Conservation (phyloP, 2,888 invertebrate genomes). For the Oligia strigilis region DNA sequence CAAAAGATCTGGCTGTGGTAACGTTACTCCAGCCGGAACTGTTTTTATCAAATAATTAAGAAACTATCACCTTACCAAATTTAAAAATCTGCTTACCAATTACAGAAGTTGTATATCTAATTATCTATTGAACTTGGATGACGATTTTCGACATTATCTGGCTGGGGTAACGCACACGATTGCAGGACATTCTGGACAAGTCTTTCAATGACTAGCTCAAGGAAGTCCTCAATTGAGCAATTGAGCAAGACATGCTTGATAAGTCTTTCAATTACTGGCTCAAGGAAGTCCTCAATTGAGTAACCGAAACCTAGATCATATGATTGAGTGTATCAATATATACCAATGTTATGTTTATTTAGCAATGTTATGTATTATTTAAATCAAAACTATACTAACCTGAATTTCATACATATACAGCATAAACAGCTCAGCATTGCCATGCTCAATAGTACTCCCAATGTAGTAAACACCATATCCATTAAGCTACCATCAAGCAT, state of each 20-base stretch:
- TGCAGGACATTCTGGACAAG: constrained; percentile 11
- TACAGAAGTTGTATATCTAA: no score
- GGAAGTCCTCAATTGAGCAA: constrained; percentile 40
- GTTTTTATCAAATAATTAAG: no score
- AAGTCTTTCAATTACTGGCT: not conserved
- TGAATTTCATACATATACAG: constrained; percentile 81
- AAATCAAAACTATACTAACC: constrained; percentile 68
- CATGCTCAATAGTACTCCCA: constrained; percentile 73
- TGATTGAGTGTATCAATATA: not conserved
- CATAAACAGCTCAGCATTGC: constrained; percentile 76
- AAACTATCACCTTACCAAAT: no score
- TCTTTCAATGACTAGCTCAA: constrained; percentile 3
- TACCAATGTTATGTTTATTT: not conserved
- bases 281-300: constrained; percentile 51
- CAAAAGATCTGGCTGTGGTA: no score
- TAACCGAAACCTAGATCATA: not conserved
- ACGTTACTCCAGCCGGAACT: no score
- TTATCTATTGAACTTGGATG: no score
- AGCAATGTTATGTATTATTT: not conserved
- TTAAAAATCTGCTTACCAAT: no score
- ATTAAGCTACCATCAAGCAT: constrained; percentile 65
- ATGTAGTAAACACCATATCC: constrained; percentile 74
- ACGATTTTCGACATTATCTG: no score
- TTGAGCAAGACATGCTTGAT: not conserved
- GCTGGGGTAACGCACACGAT: no score